phyloP scores from a whole-genome alignment of 64 coral and sea anemone species.

The Hydrozoanthus tunicans region DNA sequence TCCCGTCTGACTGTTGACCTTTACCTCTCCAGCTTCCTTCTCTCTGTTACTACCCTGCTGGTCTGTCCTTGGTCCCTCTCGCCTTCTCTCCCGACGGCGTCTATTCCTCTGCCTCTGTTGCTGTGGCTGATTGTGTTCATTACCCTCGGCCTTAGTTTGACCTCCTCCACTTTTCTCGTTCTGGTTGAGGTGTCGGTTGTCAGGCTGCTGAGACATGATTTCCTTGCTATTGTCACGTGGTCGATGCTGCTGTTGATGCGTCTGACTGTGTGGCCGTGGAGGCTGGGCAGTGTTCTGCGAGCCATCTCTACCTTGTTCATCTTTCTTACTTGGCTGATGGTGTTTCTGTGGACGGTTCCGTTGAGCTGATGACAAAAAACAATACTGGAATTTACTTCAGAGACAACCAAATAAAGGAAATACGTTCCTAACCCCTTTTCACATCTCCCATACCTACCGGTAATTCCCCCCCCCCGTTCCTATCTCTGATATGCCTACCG shows the following conservation, averaged over 20 bases:
- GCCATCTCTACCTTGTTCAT: not conserved
- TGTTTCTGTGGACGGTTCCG: conserved; percentile 26
- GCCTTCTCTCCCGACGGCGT: conserved; percentile 9
- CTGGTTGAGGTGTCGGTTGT: conserved; percentile 10
- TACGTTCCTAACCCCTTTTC: not conserved
- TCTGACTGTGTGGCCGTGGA: not conserved
- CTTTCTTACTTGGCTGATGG: conserved; percentile 9
- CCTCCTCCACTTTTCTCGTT: not conserved
- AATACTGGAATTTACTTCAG: not conserved
- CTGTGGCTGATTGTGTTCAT: not conserved
- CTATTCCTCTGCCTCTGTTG: conserved; percentile 30
- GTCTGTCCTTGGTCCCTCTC: not conserved
- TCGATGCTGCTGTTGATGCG: conserved; percentile 12
- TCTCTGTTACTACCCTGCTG: not conserved
- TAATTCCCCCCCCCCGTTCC: not conserved
- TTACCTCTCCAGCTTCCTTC: not conserved
- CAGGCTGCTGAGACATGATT: not conserved
- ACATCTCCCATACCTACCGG: not conserved
- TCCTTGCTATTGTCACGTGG: not conserved
- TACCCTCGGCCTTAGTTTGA: not conserved
- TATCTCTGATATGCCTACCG: too few relatives aligned
- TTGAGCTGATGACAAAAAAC: conserved; percentile 6
- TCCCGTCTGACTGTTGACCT: not conserved
- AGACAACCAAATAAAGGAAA: not conserved
- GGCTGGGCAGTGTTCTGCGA: not conserved